These are phyloP conservation scores for Chironomus riparius DNA, from an alignment of 2,888 invertebrate genomes.

Conservation along the genomic window DNA sequence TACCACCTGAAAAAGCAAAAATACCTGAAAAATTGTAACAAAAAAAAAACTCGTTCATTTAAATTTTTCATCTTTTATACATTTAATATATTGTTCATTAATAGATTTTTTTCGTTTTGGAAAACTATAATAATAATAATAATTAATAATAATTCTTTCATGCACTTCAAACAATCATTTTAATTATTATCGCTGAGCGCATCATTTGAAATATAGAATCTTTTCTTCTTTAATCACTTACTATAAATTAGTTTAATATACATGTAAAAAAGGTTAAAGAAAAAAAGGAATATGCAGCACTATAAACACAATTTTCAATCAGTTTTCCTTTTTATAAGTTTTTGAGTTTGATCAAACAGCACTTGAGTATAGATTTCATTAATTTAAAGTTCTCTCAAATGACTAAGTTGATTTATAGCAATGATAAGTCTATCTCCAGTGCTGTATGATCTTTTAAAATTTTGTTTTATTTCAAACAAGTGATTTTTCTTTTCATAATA, in stretches of 20 bases:
- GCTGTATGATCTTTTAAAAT: too few relatives aligned
- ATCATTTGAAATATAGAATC: neutral
- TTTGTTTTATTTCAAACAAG: too few relatives aligned
- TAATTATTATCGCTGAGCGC: neutral
- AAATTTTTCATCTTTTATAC: neutral
- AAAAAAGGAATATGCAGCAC: neutral
- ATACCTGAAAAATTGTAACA: neutral
- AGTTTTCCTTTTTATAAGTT: neutral
- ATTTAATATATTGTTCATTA: conserved; percentile 7
- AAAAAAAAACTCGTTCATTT: neutral
- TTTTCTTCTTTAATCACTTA: neutral
- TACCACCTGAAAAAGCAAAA: too few relatives aligned
- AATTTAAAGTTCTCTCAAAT: neutral
- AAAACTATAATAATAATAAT: neutral
- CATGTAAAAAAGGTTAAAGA: too few relatives aligned
- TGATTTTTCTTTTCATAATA: too few relatives aligned
- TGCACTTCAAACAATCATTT: neutral
- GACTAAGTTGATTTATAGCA: neutral
- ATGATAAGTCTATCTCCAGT: neutral
- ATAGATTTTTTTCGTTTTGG: conserved; percentile 8
- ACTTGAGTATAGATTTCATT: neutral
- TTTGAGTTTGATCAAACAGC: neutral
- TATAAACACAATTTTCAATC: neutral
- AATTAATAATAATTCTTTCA: neutral
- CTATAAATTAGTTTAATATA: neutral